These are phyloP conservation scores for Tortricodes alternella DNA, from an alignment of 2,888 invertebrate species.

Conservation along the genomic window DNA sequence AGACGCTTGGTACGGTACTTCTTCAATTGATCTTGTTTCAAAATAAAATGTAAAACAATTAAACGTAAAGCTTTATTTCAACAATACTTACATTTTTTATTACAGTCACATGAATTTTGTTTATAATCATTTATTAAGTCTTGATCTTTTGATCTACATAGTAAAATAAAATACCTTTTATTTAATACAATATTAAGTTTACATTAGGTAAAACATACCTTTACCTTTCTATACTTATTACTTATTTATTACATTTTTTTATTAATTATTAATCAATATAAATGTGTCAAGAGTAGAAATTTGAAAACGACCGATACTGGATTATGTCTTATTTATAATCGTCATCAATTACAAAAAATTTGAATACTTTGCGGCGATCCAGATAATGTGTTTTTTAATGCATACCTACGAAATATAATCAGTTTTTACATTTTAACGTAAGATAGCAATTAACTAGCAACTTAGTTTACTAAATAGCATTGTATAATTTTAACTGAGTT, in stretches of 20 bases:
- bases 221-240: constrained; percentile 19
- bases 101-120: constrained; percentile 49
- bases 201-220: too few species aligned
- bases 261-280: too few species aligned
- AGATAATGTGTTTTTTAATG: too few species aligned
- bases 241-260: constrained; percentile 31
- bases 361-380: too few species aligned
- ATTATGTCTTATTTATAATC: too few species aligned
- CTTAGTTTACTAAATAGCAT: not conserved
- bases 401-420: not conserved
- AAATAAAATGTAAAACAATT: constrained; percentile 25
- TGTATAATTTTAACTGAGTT: not conserved
- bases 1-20: too few species aligned
- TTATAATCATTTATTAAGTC: constrained; percentile 4
- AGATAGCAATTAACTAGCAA: not conserved
- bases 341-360: too few species aligned
- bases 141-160: not conserved
- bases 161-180: constrained; percentile 5
- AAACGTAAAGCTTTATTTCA: constrained; percentile 72
- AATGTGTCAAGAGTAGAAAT: too few species aligned
- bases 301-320: too few species aligned
- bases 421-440: not conserved
- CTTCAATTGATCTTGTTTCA: too few species aligned
- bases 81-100: constrained; percentile 70
- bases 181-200: not conserved